A percentile compares a stretch with the other conserved stretches of the same genome.
phyloP scores from a whole-genome alignment of 2,888 invertebrate genomes.

The Heteromyza rotundicornis region DNA sequence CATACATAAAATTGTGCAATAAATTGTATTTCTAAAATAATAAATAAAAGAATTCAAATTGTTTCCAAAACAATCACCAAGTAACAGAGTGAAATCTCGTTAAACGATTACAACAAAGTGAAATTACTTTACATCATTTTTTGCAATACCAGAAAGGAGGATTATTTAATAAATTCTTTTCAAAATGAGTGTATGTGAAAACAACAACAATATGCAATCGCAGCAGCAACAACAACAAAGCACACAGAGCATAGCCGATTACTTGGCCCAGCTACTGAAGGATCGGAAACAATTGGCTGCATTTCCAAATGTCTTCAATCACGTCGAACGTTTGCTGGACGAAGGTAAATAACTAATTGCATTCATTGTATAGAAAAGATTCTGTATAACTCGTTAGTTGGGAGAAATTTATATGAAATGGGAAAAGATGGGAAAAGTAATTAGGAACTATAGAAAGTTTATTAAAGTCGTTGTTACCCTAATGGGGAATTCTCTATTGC shows the following conservation, averaged over 20 bases:
- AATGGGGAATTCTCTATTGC: too few species aligned
- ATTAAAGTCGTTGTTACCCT: too few species aligned
- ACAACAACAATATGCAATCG: constrained; percentile 52
- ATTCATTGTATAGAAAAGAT: too few species aligned
- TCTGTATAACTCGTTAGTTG: too few species aligned
- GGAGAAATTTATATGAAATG: too few species aligned
- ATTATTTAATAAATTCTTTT: neutral
- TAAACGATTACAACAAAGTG: neutral
- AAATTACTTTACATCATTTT: neutral
- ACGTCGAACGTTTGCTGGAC: constrained; percentile 97
- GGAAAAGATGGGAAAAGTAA: too few species aligned
- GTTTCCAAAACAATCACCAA: constrained; percentile 23
- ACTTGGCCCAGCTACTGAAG: constrained; percentile 99
- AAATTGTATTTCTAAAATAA: constrained; percentile 29
- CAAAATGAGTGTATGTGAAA: constrained; percentile 63
- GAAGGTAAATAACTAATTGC: constrained; percentile 87
- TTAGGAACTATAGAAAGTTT: too few species aligned
- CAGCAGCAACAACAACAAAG: constrained; percentile 66
- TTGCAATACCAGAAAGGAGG: neutral
- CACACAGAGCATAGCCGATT: constrained; percentile 98
- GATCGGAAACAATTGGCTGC: constrained; percentile 99
- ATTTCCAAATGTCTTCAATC: constrained; percentile 99
- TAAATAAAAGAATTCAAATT: too few species aligned
- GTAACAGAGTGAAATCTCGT: neutral
- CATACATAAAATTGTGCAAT: constrained; percentile 42